A percentile compares a stretch with the other conserved stretches of the same genome.
These are phyloP conservation scores for Gymnobelideus leadbeateri DNA, from an alignment of 2,113 vertebrate genomes.

Conservation along the genomic window DNA sequence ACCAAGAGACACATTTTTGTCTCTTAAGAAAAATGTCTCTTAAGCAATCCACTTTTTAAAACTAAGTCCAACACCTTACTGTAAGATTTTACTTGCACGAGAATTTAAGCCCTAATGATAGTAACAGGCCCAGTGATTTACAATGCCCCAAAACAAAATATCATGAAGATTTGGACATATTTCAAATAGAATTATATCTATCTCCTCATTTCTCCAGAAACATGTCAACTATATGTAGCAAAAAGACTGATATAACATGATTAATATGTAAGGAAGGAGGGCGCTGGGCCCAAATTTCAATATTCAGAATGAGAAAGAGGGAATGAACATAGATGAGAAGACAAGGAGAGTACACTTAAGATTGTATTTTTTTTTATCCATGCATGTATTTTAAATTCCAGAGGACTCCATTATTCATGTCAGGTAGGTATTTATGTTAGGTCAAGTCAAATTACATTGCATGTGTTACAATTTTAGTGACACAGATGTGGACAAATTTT, in stretches of 20 bases:
- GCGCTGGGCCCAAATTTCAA: not conserved
- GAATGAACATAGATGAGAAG: not conserved
- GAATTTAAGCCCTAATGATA: not conserved
- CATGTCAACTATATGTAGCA: not conserved
- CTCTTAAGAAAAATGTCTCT: slow-evolving; percentile 29
- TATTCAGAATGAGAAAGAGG: not conserved
- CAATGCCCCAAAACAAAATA: not conserved
- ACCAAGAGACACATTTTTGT: slow-evolving; percentile 43
- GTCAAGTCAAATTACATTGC: not conserved
- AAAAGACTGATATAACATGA: not conserved
- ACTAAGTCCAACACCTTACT: not conserved
- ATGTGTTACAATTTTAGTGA: not conserved
- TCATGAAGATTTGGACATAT: not conserved
- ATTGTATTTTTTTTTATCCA: not conserved
- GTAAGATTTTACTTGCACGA: not conserved
- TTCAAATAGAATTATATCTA: not conserved
- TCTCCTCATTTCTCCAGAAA: not conserved
- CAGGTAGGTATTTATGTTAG: not conserved
- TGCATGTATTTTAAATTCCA: not conserved
- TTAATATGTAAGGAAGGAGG: not conserved
- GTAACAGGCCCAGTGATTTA: not conserved
- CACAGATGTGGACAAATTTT: not conserved
- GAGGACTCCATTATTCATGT: not conserved
- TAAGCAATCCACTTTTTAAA: slow-evolving; percentile 20
- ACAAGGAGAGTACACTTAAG: too few species aligned